These are phyloP conservation scores for Petroica traversi DNA, from an alignment of 2,113 vertebrate genomes.

Conservation along the genomic window DNA sequence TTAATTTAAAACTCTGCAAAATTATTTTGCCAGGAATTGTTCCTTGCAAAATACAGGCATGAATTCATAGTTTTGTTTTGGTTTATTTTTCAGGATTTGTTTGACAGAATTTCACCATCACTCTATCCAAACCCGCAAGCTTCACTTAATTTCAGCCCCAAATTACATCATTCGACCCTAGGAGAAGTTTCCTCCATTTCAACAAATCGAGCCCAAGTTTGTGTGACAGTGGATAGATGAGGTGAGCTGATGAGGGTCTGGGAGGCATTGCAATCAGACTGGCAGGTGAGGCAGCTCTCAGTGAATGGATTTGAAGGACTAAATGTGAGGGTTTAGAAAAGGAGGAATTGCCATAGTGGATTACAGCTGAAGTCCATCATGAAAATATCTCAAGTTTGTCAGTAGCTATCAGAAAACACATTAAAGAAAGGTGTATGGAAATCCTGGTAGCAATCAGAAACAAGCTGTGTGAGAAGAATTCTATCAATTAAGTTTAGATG, in stretches of 20 bases:
- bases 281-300: constrained; percentile 41
- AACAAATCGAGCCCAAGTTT: constrained; percentile 40
- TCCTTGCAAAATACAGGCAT: neutral
- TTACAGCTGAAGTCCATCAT: neutral
- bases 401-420: neutral
- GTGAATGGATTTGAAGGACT: constrained; percentile 28
- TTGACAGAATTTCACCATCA: constrained; percentile 29
- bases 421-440: neutral
- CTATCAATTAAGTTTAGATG: neutral
- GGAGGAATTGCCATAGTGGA: neutral
- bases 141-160: constrained; percentile 44
- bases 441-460: neutral
- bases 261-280: constrained; percentile 43
- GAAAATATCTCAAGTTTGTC: constrained; percentile 18
- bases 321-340: constrained; percentile 7
- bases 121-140: neutral
- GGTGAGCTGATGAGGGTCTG: constrained; percentile 50
- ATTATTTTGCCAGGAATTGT: neutral
- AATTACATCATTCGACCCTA: neutral
- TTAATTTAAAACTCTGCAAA: neutral
- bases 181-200: constrained; percentile 40
- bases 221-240: constrained; percentile 58
- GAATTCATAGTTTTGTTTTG: neutral
- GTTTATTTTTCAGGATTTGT: neutral
- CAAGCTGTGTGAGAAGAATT: neutral